These are phyloP conservation scores for Phorcus lineatus DNA, from an alignment of 2,888 invertebrate species.

Conservation along the genomic window DNA sequence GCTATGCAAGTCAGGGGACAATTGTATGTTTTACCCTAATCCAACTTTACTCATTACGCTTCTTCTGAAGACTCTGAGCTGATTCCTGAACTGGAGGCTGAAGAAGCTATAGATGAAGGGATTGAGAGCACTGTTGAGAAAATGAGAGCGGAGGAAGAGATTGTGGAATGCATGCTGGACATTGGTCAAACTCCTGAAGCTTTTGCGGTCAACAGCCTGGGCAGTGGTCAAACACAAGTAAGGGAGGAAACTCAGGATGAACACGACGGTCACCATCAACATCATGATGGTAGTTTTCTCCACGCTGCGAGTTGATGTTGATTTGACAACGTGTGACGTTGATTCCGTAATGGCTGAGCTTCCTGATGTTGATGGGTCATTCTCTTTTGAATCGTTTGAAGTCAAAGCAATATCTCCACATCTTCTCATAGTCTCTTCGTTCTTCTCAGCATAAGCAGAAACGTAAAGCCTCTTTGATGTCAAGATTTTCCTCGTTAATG, in stretches of 20 bases:
- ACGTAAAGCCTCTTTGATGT: too few species aligned
- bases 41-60: too few species aligned
- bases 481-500: too few species aligned
- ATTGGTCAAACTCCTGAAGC: not conserved
- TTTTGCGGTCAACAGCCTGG: not conserved
- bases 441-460: too few species aligned
- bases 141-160: constrained; percentile 24
- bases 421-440: too few species aligned
- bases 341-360: not conserved
- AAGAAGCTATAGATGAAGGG: constrained; percentile 28
- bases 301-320: constrained; percentile 13
- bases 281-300: not conserved
- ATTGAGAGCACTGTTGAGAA: constrained; percentile 34
- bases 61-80: constrained; percentile 37
- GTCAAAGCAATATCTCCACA: too few species aligned
- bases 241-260: not conserved
- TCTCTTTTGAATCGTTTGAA: too few species aligned
- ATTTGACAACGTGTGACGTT: not conserved
- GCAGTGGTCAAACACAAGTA: not conserved
- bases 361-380: not conserved
- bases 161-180: constrained; percentile 12
- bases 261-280: not conserved
- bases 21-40: too few species aligned
- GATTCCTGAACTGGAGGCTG: constrained; percentile 41
- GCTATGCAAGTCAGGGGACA: too few species aligned